These are phyloP conservation scores for Drosophila novamexicana DNA, from an alignment of 1,140 invertebrate genomes.

Conservation along the genomic window DNA sequence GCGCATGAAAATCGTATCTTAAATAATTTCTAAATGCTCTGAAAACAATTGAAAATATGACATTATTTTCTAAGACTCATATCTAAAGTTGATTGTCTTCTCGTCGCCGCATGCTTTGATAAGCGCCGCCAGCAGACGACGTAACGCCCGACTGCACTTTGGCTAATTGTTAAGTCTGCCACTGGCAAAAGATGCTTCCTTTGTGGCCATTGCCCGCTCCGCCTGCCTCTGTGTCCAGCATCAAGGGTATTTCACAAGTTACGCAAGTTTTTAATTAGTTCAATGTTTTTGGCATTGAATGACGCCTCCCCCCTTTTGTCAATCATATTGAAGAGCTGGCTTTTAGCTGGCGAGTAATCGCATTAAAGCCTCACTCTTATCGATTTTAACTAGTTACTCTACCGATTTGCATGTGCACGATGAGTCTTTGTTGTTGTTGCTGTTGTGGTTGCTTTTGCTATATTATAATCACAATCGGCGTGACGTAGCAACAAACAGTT, in stretches of 20 bases:
- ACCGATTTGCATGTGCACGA: slow-evolving; percentile 48
- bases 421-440: not conserved
- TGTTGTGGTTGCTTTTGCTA: slow-evolving; percentile 1
- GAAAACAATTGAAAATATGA: slow-evolving; percentile 29
- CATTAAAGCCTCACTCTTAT: slow-evolving; percentile 32
- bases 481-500: slow-evolving; percentile 31
- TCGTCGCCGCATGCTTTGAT: slow-evolving; percentile 11
- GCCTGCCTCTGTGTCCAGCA: not conserved
- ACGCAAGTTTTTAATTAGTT: slow-evolving; percentile 67
- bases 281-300: slow-evolving; percentile 47
- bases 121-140: slow-evolving; percentile 13
- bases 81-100: slow-evolving; percentile 34
- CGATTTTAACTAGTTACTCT: slow-evolving; percentile 37
- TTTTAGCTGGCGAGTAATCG: slow-evolving; percentile 4
- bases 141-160: slow-evolving; percentile 45
- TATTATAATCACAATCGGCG: slow-evolving; percentile 41
- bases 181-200: slow-evolving; percentile 2
- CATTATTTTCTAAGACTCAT: slow-evolving; percentile 42
- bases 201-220: not conserved
- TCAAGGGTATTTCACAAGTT: slow-evolving; percentile 34
- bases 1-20: not conserved
- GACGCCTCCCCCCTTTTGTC: not conserved
- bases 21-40: not conserved
- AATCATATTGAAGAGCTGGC: slow-evolving; percentile 14
- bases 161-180: slow-evolving; percentile 57